These are phyloP conservation scores for Drosophila prolongata DNA, from an alignment of 2,888 invertebrate species.

Conservation along the genomic window DNA sequence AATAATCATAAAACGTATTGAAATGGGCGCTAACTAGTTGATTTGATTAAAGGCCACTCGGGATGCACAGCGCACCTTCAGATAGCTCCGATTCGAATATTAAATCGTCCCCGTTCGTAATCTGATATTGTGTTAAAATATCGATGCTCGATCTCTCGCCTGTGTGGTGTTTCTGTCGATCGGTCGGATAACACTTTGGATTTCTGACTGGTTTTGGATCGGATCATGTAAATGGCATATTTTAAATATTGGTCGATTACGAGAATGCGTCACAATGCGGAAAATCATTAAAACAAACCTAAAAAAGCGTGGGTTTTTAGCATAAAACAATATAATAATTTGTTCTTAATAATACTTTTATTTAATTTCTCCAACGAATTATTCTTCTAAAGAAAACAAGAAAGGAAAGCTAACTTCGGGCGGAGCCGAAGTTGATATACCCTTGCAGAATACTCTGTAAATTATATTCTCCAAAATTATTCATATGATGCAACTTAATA, in stretches of 20 bases:
- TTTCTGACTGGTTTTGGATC: slow-evolving; percentile 26
- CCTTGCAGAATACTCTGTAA: too few species aligned
- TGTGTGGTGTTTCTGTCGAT: slow-evolving; percentile 30
- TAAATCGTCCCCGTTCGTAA: slow-evolving; percentile 51
- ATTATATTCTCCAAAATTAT: too few species aligned
- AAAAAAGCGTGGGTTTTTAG: background rate
- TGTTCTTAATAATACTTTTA: too few species aligned
- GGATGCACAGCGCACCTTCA: slow-evolving; percentile 35
- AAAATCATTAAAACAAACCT: too few species aligned
- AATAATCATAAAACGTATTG: slow-evolving; percentile 77
- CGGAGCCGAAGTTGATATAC: too few species aligned
- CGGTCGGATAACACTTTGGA: slow-evolving; percentile 27
- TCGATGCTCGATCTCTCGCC: slow-evolving; percentile 32
- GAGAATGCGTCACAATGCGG: background rate
- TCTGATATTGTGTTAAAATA: slow-evolving; percentile 74
- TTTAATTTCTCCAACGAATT: too few species aligned
- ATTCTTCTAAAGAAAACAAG: too few species aligned
- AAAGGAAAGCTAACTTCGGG: too few species aligned
- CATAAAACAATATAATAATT: too few species aligned
- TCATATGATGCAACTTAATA: too few species aligned
- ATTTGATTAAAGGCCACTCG: slow-evolving; percentile 68
- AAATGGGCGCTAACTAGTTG: slow-evolving; percentile 73
- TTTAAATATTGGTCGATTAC: background rate
- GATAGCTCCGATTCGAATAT: slow-evolving; percentile 10
- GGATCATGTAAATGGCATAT: background rate